phyloP scores from a whole-genome alignment of 2,113 vertebrate species.

The Quiscalus mexicanus region DNA sequence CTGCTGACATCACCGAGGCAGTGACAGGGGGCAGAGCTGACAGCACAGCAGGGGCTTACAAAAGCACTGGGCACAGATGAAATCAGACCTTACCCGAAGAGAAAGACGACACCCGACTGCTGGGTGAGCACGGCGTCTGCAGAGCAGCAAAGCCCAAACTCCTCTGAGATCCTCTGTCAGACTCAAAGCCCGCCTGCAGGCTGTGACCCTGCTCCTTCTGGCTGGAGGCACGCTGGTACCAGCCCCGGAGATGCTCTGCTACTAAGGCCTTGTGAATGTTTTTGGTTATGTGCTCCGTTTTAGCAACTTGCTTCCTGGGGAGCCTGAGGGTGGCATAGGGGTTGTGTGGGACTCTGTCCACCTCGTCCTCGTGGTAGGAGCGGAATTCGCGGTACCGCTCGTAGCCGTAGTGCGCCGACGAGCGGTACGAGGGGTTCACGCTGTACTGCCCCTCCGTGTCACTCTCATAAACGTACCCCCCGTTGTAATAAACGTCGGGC shows the following conservation, averaged over 20 bases:
- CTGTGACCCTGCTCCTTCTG: slow-evolving; percentile 79
- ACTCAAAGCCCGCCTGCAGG: slow-evolving; percentile 81
- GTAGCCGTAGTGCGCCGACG: slow-evolving; percentile 75
- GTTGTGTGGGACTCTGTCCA: slow-evolving; percentile 83
- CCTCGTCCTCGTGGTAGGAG: slow-evolving; percentile 80
- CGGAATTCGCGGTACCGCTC: slow-evolving; percentile 73
- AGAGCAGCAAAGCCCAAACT: slow-evolving; percentile 83
- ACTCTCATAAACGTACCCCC: slow-evolving; percentile 85
- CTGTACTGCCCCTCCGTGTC: slow-evolving; percentile 92
- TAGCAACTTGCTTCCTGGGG: slow-evolving; percentile 78
- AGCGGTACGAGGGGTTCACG: slow-evolving; percentile 85
- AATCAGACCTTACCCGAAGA: slow-evolving; percentile 76
- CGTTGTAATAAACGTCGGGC: slow-evolving; percentile 78
- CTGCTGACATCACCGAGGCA: neutral
- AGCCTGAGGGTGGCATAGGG: slow-evolving; percentile 90
- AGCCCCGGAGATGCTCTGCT: slow-evolving; percentile 90
- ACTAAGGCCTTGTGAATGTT: slow-evolving; percentile 92
- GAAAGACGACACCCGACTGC: slow-evolving; percentile 80
- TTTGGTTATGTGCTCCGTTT: slow-evolving; percentile 83
- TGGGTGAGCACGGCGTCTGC: slow-evolving; percentile 81
- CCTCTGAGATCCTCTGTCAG: slow-evolving; percentile 85
- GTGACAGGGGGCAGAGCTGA: rapidly evolving
- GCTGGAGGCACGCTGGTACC: slow-evolving; percentile 91
- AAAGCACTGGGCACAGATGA: neutral
- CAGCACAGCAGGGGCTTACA: neutral